Conservation (phyloP, 1,140 invertebrate genomes). For the Rhynchophorus ferrugineus region DNA sequence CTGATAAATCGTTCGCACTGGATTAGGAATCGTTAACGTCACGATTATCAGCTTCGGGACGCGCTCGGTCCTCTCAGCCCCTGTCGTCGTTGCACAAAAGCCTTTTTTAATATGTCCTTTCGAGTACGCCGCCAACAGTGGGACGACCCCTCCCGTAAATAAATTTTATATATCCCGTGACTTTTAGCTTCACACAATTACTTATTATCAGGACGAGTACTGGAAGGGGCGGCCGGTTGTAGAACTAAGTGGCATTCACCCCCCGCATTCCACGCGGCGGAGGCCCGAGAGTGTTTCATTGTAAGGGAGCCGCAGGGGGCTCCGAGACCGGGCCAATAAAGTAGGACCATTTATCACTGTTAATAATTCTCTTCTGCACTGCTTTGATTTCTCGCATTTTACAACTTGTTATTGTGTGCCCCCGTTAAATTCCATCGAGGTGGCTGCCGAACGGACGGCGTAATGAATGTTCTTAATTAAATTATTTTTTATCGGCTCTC, state of each 20-base stretch:
- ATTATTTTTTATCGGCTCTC: no score
- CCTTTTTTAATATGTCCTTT: slow-evolving; percentile 24
- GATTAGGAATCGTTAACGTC: background rate
- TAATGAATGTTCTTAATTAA: background rate
- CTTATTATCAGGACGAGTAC: slow-evolving; percentile 24
- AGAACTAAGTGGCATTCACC: slow-evolving; percentile 30
- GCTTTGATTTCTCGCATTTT: slow-evolving; percentile 26
- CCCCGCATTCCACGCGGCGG: slow-evolving; percentile 34
- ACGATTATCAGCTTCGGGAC: background rate
- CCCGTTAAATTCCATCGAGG: slow-evolving; percentile 4
- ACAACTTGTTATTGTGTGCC: slow-evolving; percentile 21
- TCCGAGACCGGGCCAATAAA: slow-evolving; percentile 29
- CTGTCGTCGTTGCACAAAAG: no score
- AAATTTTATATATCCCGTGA: slow-evolving; percentile 25
- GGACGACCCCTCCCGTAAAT: slow-evolving; percentile 12
- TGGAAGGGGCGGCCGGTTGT: slow-evolving; percentile 16
- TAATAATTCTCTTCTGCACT: slow-evolving; percentile 29
- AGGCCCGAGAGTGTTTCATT: slow-evolving; percentile 37
- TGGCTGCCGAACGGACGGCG: background rate
- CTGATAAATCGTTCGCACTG: no score
- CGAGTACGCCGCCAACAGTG: slow-evolving; percentile 11
- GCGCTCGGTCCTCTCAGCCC: background rate
- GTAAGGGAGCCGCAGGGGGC: slow-evolving; percentile 29
- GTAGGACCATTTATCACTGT: slow-evolving; percentile 35
- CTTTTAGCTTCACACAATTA: slow-evolving; percentile 25